Evolutionary conservation across 2,888 invertebrate genomes (phyloP).

Genomic region (Plebejus argus): DNA sequence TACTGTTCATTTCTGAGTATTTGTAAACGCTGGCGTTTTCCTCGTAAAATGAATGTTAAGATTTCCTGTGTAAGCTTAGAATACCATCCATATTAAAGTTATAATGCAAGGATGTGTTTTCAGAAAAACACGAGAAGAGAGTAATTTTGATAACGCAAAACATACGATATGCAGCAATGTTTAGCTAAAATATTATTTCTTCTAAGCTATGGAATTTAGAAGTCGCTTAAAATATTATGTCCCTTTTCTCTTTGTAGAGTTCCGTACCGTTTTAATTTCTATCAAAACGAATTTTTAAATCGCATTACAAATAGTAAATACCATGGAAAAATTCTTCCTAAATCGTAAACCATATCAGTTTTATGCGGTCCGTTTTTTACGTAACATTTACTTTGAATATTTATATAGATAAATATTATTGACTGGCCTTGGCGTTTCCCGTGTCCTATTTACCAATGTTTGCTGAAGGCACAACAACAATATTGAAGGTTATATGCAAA

Average conservation of each 20-base stretch:
- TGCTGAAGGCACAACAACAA: conserved; percentile 26
- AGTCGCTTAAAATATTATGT: no score
- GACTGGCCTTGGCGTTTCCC: conserved; percentile 47
- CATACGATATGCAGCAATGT: no score
- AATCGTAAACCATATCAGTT: conserved; percentile 23
- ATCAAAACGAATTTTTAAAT: neutral
- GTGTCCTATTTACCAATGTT: conserved; percentile 50
- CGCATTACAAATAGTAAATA: neutral
- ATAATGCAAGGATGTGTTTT: neutral
- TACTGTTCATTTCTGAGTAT: conserved; percentile 17
- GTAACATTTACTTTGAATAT: conserved; percentile 28
- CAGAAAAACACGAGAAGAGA: no score
- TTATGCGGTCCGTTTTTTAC: conserved; percentile 14
- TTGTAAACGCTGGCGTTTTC: neutral
- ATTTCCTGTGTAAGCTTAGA: neutral
- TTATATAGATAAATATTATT: conserved; percentile 37
- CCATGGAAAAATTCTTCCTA: neutral
- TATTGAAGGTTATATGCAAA: conserved; percentile 38
- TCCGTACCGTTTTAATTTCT: no score
- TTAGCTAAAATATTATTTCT: no score
- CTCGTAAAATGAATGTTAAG: neutral
- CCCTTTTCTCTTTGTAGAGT: no score
- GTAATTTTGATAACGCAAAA: no score
- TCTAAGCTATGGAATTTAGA: no score
- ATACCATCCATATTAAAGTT: neutral